Evolutionary conservation across 2,888 invertebrate genomes (phyloP).

Genomic region (Amphimallon solstitiale): DNA sequence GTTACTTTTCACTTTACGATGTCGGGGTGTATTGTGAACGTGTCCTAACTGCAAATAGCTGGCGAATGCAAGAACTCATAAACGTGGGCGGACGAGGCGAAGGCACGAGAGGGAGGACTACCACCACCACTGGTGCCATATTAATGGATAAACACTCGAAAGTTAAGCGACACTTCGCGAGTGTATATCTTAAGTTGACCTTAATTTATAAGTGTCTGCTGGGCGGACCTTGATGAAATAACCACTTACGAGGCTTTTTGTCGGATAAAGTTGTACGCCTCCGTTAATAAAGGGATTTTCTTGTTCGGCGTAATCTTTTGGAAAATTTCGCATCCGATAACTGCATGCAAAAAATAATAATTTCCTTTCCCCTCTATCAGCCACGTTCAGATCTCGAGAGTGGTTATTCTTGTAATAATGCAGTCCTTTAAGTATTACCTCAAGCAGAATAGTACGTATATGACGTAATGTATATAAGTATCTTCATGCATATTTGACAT

Average conservation of each 20-base stretch:
- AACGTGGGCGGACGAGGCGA: background rate
- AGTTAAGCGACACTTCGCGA: conserved; percentile 15
- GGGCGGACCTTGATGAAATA: conserved; percentile 21
- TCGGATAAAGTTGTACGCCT: conserved; percentile 8
- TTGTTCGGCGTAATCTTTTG: conserved; percentile 21
- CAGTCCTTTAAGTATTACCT: too few relatives aligned
- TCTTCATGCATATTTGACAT: too few relatives aligned
- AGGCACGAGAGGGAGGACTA: too few relatives aligned
- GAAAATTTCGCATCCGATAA: conserved; percentile 2
- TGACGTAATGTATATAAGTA: too few relatives aligned
- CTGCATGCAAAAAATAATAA: background rate
- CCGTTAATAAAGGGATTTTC: conserved; percentile 12
- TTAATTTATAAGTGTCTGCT: conserved; percentile 24
- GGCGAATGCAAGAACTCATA: too few relatives aligned
- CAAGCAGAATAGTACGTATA: too few relatives aligned
- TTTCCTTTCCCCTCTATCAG: too few relatives aligned
- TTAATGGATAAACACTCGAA: conserved; percentile 34
- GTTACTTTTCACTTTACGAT: too few relatives aligned
- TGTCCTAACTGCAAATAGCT: too few relatives aligned
- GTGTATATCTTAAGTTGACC: conserved; percentile 29
- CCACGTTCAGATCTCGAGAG: too few relatives aligned
- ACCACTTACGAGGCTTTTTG: conserved; percentile 19
- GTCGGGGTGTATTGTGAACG: too few relatives aligned
- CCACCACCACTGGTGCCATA: background rate
- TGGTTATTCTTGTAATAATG: too few relatives aligned